Evolutionary conservation across 2,888 invertebrate species (phyloP), one percentile per base, ranked within the genome.

Genomic region (Parnassius glacialis): DNA sequence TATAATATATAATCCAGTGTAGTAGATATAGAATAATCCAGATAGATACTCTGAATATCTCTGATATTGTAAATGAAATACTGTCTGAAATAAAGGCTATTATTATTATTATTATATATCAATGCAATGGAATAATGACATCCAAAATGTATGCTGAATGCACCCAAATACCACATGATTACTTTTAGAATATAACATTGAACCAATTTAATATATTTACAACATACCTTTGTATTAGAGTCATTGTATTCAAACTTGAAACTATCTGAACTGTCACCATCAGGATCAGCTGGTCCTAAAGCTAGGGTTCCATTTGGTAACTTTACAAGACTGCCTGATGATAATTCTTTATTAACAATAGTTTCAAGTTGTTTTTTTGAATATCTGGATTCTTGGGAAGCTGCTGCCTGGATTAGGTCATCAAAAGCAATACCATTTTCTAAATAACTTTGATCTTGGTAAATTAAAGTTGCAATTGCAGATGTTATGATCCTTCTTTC

Each of bases 371-470:
- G 93, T 70, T 93, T 93, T 74, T 92, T 93, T 9, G 93, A 90
- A 76, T 94, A 94, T 62, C 93, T 91, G 2, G 94, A 93, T 64
- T 95, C 94, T 78, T 94, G 94, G 10, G 93, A 92, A 45, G 93
- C 85, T 62, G 95, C 92, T 73, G 94, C 94, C 74, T 92, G 92
- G 44, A 95, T 92, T 64, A 96, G 90, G 73, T 94, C 94, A 61
- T 90, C 90, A 64, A 94, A 93, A n/a, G 95, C 94, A 64, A 96
- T 94, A 20, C 95, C 95, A 79, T 93, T 93, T 79, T 95, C 94
- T 63, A 95, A 87, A 73, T 94, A 95, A 80, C 94, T 95, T 60
- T 95, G 94, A 76, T 95, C 95, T 73, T 94, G 93, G 68, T 94
- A 93, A 66, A 95, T 94, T 44, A 95, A 87, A 74, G 95, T 94